Percentiles rank a stretch among this genome's conserved stretches.
Conservation (phyloP, 2,888 invertebrate genomes). For the Ellobium chinense region DNA sequence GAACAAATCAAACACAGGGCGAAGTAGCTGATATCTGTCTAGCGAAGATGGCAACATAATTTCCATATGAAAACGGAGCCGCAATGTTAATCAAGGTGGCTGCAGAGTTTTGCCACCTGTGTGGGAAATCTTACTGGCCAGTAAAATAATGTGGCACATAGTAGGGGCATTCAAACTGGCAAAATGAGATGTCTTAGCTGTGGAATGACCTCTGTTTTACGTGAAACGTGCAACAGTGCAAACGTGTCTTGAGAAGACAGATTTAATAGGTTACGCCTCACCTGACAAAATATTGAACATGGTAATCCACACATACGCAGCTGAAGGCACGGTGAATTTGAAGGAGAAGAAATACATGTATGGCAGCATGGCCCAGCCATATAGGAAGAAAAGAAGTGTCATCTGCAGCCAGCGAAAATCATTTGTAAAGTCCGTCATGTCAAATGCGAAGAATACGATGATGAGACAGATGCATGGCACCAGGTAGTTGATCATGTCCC, state of each 20-base stretch:
- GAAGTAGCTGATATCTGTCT: too few relatives aligned
- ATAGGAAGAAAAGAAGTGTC: conserved; percentile 82
- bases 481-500: conserved; percentile 79
- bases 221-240: neutral
- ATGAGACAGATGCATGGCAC: conserved; percentile 75
- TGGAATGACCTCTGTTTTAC: too few relatives aligned
- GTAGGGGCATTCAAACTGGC: too few relatives aligned
- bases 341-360: conserved; percentile 85
- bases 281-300: conserved; percentile 87
- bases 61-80: too few relatives aligned
- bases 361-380: conserved; percentile 84
- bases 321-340: conserved; percentile 85
- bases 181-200: too few relatives aligned
- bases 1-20: too few relatives aligned
- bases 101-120: too few relatives aligned
- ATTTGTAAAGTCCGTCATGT: conserved; percentile 68
- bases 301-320: conserved; percentile 87
- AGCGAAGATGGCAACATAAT: too few relatives aligned
- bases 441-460: conserved; percentile 75
- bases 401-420: conserved; percentile 62
- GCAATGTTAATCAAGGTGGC: too few relatives aligned
- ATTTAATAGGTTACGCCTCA: conserved; percentile 67
- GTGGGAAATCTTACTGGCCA: too few relatives aligned
- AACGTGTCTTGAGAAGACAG: too few relatives aligned
- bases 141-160: too few relatives aligned